Evolutionary conservation across 2,113 vertebrate species (phyloP), one percentile per base, ranked within the genome.

Genomic region (Picathartes gymnocephalus): DNA sequence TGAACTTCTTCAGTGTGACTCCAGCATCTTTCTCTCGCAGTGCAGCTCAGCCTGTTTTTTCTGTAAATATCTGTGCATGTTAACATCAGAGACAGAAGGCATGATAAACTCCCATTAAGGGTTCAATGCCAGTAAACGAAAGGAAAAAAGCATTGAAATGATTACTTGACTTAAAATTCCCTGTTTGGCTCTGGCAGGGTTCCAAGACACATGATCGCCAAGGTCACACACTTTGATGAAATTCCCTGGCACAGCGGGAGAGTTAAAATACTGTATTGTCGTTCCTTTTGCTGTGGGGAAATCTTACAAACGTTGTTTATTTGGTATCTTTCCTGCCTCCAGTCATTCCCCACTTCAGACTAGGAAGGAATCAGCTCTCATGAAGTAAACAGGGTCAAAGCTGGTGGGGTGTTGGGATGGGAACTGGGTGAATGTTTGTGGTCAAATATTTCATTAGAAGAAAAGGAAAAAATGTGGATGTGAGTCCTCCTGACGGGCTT

Each of bases 171-270:
- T 94, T 74, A 44, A 86, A 83, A 83, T 70, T 93, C 74, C 8
- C 13, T 37, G 62, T 72, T 88, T 82, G 76, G 62, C 61, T 80
- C 79, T 92, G 95, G 90, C 82, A 56, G 68, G 48, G 33, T 30
- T 51, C 94, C 95, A 93, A 78, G 86, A 73, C 85, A 30, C 88
- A 64, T 60, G 92, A 96, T 83, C 28, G 6, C 82, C 61, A 81
- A 74, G 92, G 92, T 93, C 86, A 74, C 5, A 50, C 72, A 90
- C 79, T 95, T 93, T 83, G 85, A 90, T 88, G 95, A 94, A 77
- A 94, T 96, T 95, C 92, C 50, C 93, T 96, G 95, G 86, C 88
- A 90, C 86, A 81, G 88, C 78, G 57, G 90, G 86, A 93, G 93
- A 93, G 88, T 92, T 92, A 83, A 93, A 96, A 95, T 86, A 13